A percentile compares a stretch with the other conserved stretches of the same genome.
phyloP scores from a whole-genome alignment of 2,113 vertebrate genomes.

The Pomatostomus ruficeps region DNA sequence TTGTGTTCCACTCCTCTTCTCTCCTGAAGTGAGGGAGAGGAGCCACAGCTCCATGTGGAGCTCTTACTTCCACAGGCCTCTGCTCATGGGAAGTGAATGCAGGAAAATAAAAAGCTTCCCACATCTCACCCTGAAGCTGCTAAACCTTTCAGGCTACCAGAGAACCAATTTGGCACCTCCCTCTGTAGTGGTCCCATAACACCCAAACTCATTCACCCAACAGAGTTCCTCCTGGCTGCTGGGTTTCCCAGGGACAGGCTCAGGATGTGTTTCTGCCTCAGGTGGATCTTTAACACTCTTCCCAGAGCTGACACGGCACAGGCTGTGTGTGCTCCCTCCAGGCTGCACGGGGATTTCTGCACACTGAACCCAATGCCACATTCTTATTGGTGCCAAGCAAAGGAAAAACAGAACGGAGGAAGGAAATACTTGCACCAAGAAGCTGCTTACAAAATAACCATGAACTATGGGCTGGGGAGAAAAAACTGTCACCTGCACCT shows the following conservation, averaged over 20 bases:
- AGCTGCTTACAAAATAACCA: neutral
- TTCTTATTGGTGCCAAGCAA: neutral
- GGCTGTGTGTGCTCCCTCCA: neutral
- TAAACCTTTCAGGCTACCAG: neutral
- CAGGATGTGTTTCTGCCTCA: neutral
- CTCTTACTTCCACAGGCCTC: neutral
- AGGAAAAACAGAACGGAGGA: neutral
- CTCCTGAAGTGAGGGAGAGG: accelerated
- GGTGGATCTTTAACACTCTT: neutral
- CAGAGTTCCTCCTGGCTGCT: neutral
- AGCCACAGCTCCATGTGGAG: neutral
- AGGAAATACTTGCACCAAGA: neutral
- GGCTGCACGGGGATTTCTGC: neutral
- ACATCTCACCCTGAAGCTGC: neutral
- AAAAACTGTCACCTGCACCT: neutral
- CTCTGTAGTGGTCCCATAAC: neutral
- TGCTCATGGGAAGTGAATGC: neutral
- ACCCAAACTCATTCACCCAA: neutral
- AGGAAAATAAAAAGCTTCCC: neutral
- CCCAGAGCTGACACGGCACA: neutral
- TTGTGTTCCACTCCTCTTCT: neutral
- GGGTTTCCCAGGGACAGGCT: neutral
- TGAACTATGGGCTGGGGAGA: neutral
- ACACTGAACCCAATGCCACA: neutral
- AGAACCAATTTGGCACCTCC: neutral